Conservation (phyloP, 2,888 invertebrate genomes). For the Caenorhabditis virilis region DNA sequence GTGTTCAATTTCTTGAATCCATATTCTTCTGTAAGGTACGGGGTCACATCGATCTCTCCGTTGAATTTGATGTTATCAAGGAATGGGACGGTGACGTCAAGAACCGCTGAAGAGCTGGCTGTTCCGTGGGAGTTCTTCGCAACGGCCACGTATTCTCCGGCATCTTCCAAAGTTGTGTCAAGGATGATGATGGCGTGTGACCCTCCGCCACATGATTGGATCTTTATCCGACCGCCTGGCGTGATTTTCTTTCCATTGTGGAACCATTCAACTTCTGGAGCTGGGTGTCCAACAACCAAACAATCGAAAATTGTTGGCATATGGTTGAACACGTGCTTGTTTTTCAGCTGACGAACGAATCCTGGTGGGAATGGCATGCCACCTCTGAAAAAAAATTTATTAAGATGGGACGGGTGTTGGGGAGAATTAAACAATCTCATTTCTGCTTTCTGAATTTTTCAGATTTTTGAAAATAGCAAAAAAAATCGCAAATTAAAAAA, state of each 20-base stretch:
- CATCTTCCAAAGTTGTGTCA: slow-evolving; percentile 65
- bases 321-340: slow-evolving; percentile 68
- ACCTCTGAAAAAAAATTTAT: slow-evolving; percentile 42
- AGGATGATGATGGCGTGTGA: slow-evolving; percentile 67
- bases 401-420: too few relatives aligned
- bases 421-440: too few relatives aligned
- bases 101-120: slow-evolving; percentile 63
- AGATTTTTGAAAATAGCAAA: too few relatives aligned
- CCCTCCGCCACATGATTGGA: slow-evolving; percentile 67
- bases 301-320: slow-evolving; percentile 69
- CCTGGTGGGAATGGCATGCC: slow-evolving; percentile 68
- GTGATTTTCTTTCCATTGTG: slow-evolving; percentile 71
- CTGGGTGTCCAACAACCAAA: slow-evolving; percentile 65
- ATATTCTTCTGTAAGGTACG: slow-evolving; percentile 68
- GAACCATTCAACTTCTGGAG: slow-evolving; percentile 67
- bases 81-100: slow-evolving; percentile 67
- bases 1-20: slow-evolving; percentile 67
- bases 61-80: slow-evolving; percentile 68
- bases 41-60: slow-evolving; percentile 64
- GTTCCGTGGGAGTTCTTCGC: slow-evolving; percentile 66
- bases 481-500: too few relatives aligned
- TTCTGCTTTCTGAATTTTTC: too few relatives aligned
- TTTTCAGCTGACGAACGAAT: slow-evolving; percentile 68
- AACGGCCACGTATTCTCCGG: slow-evolving; percentile 66
- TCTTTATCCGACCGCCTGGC: slow-evolving; percentile 70